Conservation (phyloP, 1,140 invertebrate genomes). For the Agrypnia vestita region DNA sequence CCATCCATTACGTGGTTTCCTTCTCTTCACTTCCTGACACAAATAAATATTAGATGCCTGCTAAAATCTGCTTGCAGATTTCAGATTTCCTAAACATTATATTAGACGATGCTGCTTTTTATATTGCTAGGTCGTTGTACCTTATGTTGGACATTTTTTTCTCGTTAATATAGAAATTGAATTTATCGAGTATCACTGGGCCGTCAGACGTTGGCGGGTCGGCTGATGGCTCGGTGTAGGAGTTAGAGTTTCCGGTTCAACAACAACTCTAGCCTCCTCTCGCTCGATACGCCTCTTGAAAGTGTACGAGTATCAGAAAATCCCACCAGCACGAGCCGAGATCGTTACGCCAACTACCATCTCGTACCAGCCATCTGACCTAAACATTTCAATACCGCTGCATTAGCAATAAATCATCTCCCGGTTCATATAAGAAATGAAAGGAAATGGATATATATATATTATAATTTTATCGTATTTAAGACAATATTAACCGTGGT, state of each 20-base stretch:
- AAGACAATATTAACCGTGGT: too few species aligned
- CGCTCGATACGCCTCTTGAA: conserved; percentile 41
- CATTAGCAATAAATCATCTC: neutral
- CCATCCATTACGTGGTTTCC: too few species aligned
- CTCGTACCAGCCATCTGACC: neutral
- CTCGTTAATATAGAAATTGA: neutral
- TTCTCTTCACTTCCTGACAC: too few species aligned
- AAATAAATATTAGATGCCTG: too few species aligned
- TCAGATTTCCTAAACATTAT: too few species aligned
- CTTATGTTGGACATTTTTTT: neutral
- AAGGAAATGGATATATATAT: too few species aligned
- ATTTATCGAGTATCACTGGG: conserved; percentile 18
- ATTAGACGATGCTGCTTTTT: too few species aligned
- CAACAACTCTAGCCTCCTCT: conserved; percentile 33
- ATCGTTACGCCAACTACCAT: conserved; percentile 26
- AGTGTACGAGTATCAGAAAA: conserved; percentile 40
- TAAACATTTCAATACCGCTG: neutral
- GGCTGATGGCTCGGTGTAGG: conserved; percentile 11
- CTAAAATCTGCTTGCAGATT: too few species aligned
- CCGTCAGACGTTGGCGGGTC: conserved; percentile 35
- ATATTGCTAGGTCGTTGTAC: too few species aligned
- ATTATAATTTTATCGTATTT: too few species aligned
- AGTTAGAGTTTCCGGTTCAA: conserved; percentile 43
- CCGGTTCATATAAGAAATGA: too few species aligned
- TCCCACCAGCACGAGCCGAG: conserved; percentile 30